Evolutionary conservation across 1,140 invertebrate species (phyloP), one percentile per base, ranked within the genome.

Genomic region (Rhopalosiphum maidis): DNA sequence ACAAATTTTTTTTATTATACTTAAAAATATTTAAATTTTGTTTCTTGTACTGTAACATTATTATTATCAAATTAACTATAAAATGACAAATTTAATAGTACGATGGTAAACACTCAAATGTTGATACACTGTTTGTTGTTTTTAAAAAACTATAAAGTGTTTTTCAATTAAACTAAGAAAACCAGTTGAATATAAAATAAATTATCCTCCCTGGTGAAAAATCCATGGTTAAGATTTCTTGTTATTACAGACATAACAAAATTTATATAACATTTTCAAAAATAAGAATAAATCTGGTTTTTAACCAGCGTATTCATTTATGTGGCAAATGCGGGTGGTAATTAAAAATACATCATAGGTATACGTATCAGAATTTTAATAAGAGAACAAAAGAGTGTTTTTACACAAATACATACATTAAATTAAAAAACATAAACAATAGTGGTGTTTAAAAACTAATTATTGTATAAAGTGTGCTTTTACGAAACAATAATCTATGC

Each of bases 341-440:
- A 77, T 77, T 77, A 77, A 77, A 77, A 77, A 77, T 77, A 77
- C 60, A 77, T 77, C 60, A 77, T 77, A 77, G 60, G 15, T n/a
- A 35, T 77, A n/a, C 30, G 60, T 30, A 68, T 68, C 60, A 68
- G 8, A 68, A 68, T 68, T 68, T 68, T 68, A 68, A 68, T 30
- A 68, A 30, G 11, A 30, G 25, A 68, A 35, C n/a, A 77, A 77
- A 77, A 35, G 15, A 77, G 60, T n/a, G n/a, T 51, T 51, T 51
- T 51, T 51, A 51, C 48, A 51, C 48, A 51, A 51, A 77, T 77
- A 77, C 60, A 18, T 2, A 6, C 60, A 77, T 77, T 77, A 18
- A 77, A 77, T 77, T 77, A n/a, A 77, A 77, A 77, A n/a, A n/a
- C 60, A n/a, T 77, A 77, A n/a, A 77, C 60, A 77, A 77, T 77